These are phyloP conservation scores for Phylloscopus collybita DNA, from an alignment of 2,797 vertebrate species.

Conservation along the genomic window DNA sequence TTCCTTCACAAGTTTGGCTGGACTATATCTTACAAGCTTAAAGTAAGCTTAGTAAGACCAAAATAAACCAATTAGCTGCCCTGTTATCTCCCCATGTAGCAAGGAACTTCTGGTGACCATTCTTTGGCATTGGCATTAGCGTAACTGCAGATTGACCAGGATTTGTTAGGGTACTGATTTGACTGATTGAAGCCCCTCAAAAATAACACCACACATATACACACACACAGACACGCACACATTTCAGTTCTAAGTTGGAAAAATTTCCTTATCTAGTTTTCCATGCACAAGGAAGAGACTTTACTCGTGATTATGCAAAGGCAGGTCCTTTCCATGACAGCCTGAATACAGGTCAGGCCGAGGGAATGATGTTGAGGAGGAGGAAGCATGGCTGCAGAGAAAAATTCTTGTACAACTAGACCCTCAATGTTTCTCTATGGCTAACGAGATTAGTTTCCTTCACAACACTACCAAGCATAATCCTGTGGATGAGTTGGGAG, in stretches of 20 bases:
- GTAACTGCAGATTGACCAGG: neutral
- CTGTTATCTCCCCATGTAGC: neutral
- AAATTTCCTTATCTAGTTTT: neutral
- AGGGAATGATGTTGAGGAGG: neutral
- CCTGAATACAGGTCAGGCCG: neutral
- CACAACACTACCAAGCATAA: neutral
- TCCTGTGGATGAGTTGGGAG: neutral
- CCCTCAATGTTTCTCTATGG: neutral
- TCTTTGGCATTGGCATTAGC: neutral
- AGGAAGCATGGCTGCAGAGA: neutral
- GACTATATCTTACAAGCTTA: neutral
- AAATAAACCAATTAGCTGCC: neutral
- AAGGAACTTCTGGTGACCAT: neutral
- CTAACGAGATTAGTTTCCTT: neutral
- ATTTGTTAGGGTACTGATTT: neutral
- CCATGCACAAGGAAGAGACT: neutral
- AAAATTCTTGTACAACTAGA: slow-evolving; percentile 30
- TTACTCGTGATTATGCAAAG: neutral
- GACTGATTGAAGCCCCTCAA: neutral
- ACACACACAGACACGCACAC: accelerated
- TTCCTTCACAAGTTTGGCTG: neutral
- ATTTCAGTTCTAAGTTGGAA: neutral
- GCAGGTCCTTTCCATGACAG: neutral
- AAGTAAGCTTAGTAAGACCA: neutral
- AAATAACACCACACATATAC: neutral